These are phyloP conservation scores for Paramuricea clavata DNA, from an alignment of 92 coral and sea anemone species.

Conservation along the genomic window DNA sequence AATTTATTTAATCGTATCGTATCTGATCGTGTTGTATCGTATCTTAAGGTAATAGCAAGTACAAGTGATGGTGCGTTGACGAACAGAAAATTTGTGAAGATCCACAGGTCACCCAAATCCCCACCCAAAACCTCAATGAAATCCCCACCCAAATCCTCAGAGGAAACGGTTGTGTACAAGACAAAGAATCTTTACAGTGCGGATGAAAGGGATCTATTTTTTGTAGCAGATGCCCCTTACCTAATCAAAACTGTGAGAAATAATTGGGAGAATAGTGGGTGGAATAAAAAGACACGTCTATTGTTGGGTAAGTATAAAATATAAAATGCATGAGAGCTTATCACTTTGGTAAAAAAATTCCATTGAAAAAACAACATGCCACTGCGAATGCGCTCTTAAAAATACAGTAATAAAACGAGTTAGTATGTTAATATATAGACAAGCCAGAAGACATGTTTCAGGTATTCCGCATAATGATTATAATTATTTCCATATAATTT, in stretches of 20 bases:
- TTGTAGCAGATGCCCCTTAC: constrained; percentile 22
- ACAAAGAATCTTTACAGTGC: constrained; percentile 20
- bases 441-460: no score
- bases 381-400: neutral
- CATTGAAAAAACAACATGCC: neutral
- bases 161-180: neutral
- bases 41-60: constrained; percentile 17
- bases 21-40: no score
- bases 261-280: constrained; percentile 28
- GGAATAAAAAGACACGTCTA: constrained; percentile 25
- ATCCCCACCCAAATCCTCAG: neutral
- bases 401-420: no score
- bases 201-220: constrained; percentile 18
- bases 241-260: constrained; percentile 14
- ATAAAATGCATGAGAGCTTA: neutral
- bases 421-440: no score
- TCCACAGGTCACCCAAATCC: neutral
- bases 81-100: constrained; percentile 19
- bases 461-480: neutral
- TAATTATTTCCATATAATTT: neutral
- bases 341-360: neutral
- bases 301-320: constrained; percentile 20
- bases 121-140: neutral
- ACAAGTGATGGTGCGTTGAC: constrained; percentile 30
- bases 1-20: no score